A percentile compares a stretch with the other conserved stretches of the same genome.
These are phyloP conservation scores for Papilio elwesi DNA, from an alignment of 2,888 invertebrate species.

Conservation along the genomic window DNA sequence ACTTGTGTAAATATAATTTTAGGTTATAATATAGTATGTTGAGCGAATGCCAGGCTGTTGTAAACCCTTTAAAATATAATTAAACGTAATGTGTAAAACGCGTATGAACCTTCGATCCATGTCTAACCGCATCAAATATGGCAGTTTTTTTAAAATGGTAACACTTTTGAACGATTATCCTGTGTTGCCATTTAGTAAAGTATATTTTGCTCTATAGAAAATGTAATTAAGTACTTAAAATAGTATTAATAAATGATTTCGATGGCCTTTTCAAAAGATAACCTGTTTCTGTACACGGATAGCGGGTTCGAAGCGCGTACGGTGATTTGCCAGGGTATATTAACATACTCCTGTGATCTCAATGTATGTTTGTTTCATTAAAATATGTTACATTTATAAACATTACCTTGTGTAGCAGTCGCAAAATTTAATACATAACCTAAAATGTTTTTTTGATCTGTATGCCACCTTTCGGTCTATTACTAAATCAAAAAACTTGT, in stretches of 20 bases:
- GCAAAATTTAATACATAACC: conserved; percentile 45
- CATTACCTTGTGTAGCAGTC: conserved; percentile 48
- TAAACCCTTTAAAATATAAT: conserved; percentile 62
- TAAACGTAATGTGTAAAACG: conserved; percentile 50
- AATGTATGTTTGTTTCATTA: conserved; percentile 74
- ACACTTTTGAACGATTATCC: background rate
- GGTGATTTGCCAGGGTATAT: conserved; percentile 75
- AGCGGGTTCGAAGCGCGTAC: conserved; percentile 60
- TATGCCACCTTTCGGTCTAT: conserved; percentile 32
- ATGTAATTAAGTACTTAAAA: conserved; percentile 29
- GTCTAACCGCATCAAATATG: conserved; percentile 35
- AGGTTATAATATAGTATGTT: conserved; percentile 60
- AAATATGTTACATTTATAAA: conserved; percentile 51
- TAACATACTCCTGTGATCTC: conserved; percentile 81
- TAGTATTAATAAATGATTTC: conserved; percentile 21
- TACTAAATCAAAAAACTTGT: background rate
- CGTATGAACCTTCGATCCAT: conserved; percentile 57
- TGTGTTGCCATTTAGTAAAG: conserved; percentile 12
- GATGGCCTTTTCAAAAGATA: conserved; percentile 12
- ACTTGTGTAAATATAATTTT: conserved; percentile 69
- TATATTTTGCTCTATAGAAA: background rate
- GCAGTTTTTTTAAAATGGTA: background rate
- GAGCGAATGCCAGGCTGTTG: conserved; percentile 70
- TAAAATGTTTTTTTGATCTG: conserved; percentile 5
- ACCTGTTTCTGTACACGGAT: conserved; percentile 48